A percentile compares a stretch with the other conserved stretches of the same genome.
These are phyloP conservation scores for Cepphus grylle DNA, from an alignment of 2,113 vertebrate genomes.

Conservation along the genomic window DNA sequence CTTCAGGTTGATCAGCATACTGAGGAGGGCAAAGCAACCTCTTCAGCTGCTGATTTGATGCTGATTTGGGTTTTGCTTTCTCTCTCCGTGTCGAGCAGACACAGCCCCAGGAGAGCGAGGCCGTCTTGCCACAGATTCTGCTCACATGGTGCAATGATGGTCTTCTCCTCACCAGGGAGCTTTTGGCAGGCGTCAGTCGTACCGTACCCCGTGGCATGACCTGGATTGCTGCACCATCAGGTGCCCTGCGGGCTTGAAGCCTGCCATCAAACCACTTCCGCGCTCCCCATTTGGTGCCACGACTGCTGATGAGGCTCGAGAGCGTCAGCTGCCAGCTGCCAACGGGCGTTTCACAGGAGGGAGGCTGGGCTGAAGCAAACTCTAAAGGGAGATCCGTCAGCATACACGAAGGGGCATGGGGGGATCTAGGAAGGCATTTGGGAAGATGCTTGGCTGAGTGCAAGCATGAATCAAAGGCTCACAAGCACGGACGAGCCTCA, in stretches of 20 bases:
- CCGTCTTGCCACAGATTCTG: neutral
- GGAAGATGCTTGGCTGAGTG: neutral
- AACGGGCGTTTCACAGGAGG: rapidly evolving
- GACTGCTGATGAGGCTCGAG: neutral
- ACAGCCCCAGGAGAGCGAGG: neutral
- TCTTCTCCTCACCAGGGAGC: neutral
- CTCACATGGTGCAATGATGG: rapidly evolving
- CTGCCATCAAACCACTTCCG: neutral
- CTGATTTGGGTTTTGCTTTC: neutral
- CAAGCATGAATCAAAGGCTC: neutral
- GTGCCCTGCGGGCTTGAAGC: rapidly evolving
- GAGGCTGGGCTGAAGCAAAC: neutral
- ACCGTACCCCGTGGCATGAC: rapidly evolving
- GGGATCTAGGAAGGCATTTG: neutral
- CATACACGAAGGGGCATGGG: rapidly evolving
- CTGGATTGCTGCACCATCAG: neutral
- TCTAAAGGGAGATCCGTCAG: neutral
- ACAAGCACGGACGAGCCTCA: neutral
- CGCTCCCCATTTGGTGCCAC: neutral
- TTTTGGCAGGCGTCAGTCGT: neutral
- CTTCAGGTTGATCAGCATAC: neutral
- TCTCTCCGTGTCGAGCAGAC: rapidly evolving
- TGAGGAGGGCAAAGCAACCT: neutral
- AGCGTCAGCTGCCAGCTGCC: neutral
- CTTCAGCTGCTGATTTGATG: neutral